Evolutionary conservation across 2,888 invertebrate genomes (phyloP).

Genomic region (Catocala fraxini): DNA sequence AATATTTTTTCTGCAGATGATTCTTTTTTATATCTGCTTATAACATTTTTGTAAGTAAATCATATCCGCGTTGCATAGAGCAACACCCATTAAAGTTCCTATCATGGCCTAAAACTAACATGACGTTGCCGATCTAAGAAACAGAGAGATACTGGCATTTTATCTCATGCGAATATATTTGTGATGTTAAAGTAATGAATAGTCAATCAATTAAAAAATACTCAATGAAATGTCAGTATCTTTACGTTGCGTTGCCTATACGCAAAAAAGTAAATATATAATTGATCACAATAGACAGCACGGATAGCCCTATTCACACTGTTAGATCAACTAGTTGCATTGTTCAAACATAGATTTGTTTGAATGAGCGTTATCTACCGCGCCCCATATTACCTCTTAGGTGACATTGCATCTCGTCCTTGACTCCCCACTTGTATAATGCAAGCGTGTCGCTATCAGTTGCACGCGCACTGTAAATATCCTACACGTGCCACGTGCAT

Average conservation of each 20-base stretch:
- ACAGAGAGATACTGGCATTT: no score
- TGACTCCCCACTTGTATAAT: conserved; percentile 68
- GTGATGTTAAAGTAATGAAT: no score
- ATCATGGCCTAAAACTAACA: no score
- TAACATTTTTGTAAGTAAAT: no score
- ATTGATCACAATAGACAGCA: conserved; percentile 25
- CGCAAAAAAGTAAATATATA: conserved; percentile 15
- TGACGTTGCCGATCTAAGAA: no score
- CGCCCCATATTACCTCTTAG: conserved; percentile 62
- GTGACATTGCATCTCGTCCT: conserved; percentile 76
- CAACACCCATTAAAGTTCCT: no score
- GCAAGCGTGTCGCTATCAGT: conserved; percentile 74
- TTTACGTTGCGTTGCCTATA: no score
- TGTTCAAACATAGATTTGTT: conserved; percentile 43
- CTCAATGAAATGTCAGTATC: no score
- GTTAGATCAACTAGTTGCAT: conserved; percentile 26
- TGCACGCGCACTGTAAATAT: conserved; percentile 81
- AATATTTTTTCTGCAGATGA: neutral
- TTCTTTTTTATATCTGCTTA: neutral
- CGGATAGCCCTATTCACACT: conserved; percentile 20
- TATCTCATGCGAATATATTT: no score
- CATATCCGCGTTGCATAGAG: no score
- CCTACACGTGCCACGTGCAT: conserved; percentile 76
- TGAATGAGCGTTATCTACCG: conserved; percentile 61
- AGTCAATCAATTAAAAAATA: no score